phyloP scores from a whole-genome alignment of 2,888 invertebrate species.

The Allolobophora icterica region DNA sequence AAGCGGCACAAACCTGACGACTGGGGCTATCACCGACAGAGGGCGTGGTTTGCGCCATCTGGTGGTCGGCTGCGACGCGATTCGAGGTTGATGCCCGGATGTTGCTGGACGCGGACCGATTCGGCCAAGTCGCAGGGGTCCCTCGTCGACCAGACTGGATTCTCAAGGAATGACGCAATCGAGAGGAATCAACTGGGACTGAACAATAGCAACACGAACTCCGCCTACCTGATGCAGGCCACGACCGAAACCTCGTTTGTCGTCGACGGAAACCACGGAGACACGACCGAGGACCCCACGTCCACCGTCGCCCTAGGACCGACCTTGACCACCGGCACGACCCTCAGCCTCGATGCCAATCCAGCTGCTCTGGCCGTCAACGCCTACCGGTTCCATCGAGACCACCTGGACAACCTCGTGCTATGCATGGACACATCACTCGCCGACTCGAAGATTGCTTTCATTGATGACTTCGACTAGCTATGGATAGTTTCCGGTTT shows the following conservation, averaged over 20 bases:
- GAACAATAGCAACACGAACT: not conserved
- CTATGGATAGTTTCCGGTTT: not conserved
- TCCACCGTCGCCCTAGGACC: not conserved
- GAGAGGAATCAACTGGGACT: not conserved
- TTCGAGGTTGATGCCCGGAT: not conserved
- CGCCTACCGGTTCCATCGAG: conserved; percentile 17
- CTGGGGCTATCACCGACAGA: not conserved
- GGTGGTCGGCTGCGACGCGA: not conserved
- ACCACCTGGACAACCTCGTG: conserved; percentile 24
- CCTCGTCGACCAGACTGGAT: not conserved
- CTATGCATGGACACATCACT: not conserved
- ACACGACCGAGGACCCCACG: not conserved
- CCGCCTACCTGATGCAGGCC: not conserved
- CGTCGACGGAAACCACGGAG: not conserved
- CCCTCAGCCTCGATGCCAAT: not conserved
- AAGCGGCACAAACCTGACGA: not conserved
- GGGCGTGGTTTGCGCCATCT: not conserved
- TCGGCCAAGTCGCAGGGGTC: conserved; percentile 10
- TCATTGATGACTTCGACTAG: conserved; percentile 25
- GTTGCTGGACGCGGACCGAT: conserved; percentile 3
- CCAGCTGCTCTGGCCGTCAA: conserved; percentile 18
- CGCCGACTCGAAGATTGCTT: conserved; percentile 17
- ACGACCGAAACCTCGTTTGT: conserved; percentile 8
- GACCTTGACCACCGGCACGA: not conserved
- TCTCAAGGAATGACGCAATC: not conserved